Percentiles rank a stretch among this genome's conserved stretches.
These are phyloP conservation scores for Drosophila atripex DNA, from an alignment of 2,888 invertebrate species.

Conservation along the genomic window DNA sequence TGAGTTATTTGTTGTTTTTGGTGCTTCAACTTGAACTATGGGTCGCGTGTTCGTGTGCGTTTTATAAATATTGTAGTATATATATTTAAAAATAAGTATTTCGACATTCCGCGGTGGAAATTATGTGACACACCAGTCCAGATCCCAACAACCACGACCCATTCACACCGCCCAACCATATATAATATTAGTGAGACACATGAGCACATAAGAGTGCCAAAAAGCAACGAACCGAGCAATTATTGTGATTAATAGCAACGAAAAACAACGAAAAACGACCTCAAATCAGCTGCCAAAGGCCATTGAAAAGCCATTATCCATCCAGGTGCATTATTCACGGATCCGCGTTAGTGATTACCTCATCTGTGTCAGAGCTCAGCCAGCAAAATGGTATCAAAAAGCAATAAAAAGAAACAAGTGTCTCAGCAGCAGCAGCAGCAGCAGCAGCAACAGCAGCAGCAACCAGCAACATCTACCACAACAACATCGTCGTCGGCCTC, in stretches of 20 bases:
- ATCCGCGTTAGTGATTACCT: slow-evolving; percentile 65
- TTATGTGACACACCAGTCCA: slow-evolving; percentile 48
- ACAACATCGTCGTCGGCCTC: slow-evolving; percentile 69
- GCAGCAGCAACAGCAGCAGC: slow-evolving; percentile 24
- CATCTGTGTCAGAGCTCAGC: slow-evolving; percentile 55
- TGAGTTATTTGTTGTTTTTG: slow-evolving; percentile 20
- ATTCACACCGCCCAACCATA: slow-evolving; percentile 11
- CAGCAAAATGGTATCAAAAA: slow-evolving; percentile 81
- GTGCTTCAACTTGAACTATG: slow-evolving; percentile 71
- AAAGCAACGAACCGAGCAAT: slow-evolving; percentile 45
- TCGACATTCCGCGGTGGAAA: slow-evolving; percentile 65
- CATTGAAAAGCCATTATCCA: slow-evolving; percentile 40
- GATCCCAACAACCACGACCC: slow-evolving; percentile 37
- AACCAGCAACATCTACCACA: slow-evolving; percentile 69
- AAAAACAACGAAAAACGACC: slow-evolving; percentile 22
- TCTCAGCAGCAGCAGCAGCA: slow-evolving; percentile 46
- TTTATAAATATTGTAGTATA: slow-evolving; percentile 46
- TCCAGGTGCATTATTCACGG: slow-evolving; percentile 51
- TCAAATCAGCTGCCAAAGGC: slow-evolving; percentile 40
- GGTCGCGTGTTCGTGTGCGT: slow-evolving; percentile 45
- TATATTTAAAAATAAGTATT: slow-evolving; percentile 76
- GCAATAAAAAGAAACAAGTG: slow-evolving; percentile 78
- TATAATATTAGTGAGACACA: slow-evolving; percentile 8
- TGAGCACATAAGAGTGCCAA: slow-evolving; percentile 41
- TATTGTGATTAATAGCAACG: slow-evolving; percentile 65